Conservation (phyloP, 2,797 vertebrate genomes). For the Pagetopsis macropterus region DNA sequence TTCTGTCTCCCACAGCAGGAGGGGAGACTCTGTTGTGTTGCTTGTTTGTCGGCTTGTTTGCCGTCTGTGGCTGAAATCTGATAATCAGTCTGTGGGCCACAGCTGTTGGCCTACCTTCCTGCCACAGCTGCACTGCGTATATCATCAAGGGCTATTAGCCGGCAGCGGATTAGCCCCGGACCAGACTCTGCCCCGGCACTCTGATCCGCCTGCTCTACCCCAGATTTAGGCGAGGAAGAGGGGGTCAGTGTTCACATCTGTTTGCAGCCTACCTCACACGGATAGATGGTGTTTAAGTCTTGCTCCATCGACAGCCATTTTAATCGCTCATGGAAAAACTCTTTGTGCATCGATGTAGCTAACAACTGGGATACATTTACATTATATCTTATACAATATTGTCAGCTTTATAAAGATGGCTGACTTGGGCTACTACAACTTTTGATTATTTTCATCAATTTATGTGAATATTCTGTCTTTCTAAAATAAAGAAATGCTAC, state of each 20-base stretch:
- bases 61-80: conserved; percentile 72
- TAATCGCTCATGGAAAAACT: conserved; percentile 34
- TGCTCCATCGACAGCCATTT: conserved; percentile 41
- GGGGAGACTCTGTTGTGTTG: conserved; percentile 51
- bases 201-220: conserved; percentile 65
- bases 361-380: neutral
- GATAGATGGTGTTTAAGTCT: conserved; percentile 40
- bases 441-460: neutral
- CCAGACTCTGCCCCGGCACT: conserved; percentile 62
- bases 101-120: conserved; percentile 81
- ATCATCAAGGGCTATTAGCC: conserved; percentile 80
- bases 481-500: neutral
- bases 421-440: neutral
- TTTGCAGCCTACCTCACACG: conserved; percentile 47
- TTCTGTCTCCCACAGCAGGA: conserved; percentile 60
- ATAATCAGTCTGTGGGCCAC: conserved; percentile 73
- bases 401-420: neutral
- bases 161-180: conserved; percentile 72
- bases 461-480: neutral
- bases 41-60: conserved; percentile 72
- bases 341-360: neutral
- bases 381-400: too few relatives aligned
- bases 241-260: conserved; percentile 73
- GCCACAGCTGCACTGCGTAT: conserved; percentile 79
- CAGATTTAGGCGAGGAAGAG: conserved; percentile 66